phyloP scores from a whole-genome alignment of 2,113 vertebrate species.

The Cryptomyrus ogoouensis region DNA sequence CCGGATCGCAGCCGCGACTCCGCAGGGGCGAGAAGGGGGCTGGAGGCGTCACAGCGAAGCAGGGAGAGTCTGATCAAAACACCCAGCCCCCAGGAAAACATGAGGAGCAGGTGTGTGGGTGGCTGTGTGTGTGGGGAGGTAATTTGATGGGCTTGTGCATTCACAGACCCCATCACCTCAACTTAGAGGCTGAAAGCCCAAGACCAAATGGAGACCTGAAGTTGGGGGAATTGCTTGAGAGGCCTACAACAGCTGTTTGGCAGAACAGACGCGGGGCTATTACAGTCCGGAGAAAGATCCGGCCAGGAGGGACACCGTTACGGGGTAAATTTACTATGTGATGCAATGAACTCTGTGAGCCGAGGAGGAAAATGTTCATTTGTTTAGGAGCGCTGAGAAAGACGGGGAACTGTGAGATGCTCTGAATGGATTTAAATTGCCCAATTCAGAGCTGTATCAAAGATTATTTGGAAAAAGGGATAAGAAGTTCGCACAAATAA shows the following conservation, averaged over 20 bases:
- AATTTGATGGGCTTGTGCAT: constrained; percentile 7
- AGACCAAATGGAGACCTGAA: constrained; percentile 60
- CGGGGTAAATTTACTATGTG: not conserved
- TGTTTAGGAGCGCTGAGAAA: not conserved
- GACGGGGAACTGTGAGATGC: not conserved
- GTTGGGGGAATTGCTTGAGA: constrained; percentile 60
- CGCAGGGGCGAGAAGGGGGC: constrained; percentile 54
- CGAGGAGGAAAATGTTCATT: constrained; percentile 4
- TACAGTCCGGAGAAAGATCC: not conserved
- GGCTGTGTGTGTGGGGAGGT: not conserved
- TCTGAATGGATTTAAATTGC: constrained; percentile 1
- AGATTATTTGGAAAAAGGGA: not conserved
- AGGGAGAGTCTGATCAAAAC: constrained; percentile 58
- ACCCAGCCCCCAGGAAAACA: constrained; percentile 48
- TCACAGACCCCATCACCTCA: constrained; percentile 1
- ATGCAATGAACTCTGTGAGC: not conserved
- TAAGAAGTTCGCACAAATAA: not conserved
- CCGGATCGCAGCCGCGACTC: constrained; percentile 52
- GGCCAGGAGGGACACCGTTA: not conserved
- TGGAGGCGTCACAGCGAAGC: constrained; percentile 50
- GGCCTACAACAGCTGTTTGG: constrained; percentile 46
- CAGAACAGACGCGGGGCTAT: not conserved
- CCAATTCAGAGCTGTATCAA: not conserved
- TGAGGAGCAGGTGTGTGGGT: not conserved
- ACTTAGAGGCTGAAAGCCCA: constrained; percentile 20